Percentiles rank a stretch among this genome's conserved stretches.
Evolutionary conservation across 2,888 invertebrate genomes (phyloP).

Genomic region (Cyaniris semiargus): DNA sequence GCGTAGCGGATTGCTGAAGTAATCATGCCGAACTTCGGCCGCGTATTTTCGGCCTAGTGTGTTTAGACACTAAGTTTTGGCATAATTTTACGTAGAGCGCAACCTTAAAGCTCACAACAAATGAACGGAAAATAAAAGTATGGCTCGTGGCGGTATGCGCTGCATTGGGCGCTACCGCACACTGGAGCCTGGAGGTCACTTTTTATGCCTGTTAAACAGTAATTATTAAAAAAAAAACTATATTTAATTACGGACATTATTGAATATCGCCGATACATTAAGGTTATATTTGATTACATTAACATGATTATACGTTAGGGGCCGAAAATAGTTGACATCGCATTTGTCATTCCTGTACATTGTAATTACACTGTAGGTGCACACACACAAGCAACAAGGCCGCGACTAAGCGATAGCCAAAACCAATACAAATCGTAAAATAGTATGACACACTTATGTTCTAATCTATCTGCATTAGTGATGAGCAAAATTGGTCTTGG

Average conservation of each 20-base stretch:
- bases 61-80: too few relatives aligned
- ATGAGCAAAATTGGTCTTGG: too few relatives aligned
- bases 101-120: constrained; percentile 7
- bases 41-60: too few relatives aligned
- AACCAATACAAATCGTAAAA: too few relatives aligned
- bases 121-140: constrained; percentile 20
- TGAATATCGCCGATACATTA: constrained; percentile 14
- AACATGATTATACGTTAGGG: not conserved
- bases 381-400: not conserved
- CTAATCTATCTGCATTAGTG: not conserved
- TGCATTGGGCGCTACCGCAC: constrained; percentile 8
- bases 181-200: constrained; percentile 32
- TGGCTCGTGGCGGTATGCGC: constrained; percentile 33
- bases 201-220: constrained; percentile 22
- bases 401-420: not conserved
- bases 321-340: constrained; percentile 10
- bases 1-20: too few relatives aligned
- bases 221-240: constrained; percentile 1
- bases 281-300: constrained; percentile 20
- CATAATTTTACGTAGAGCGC: not conserved
- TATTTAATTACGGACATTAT: constrained; percentile 15
- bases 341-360: constrained; percentile 18
- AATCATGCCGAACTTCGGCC: too few relatives aligned
- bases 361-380: not conserved
- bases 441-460: not conserved